phyloP scores from a whole-genome alignment of 2,113 vertebrate species.

The Deroptyus accipitrinus region DNA sequence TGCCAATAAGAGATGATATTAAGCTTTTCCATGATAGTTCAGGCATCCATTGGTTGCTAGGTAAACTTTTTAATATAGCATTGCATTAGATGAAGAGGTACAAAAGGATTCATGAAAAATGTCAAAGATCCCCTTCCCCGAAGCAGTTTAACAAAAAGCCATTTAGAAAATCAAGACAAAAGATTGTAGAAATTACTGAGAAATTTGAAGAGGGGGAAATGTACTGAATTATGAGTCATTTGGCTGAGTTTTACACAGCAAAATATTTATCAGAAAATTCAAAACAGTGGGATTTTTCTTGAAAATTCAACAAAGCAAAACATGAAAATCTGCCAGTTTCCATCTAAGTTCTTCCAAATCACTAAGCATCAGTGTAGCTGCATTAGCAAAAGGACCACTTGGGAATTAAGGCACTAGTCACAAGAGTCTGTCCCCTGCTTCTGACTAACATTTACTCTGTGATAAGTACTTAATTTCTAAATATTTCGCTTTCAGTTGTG shows the following conservation, averaged over 20 bases:
- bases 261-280: constrained; percentile 44
- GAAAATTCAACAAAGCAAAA: constrained; percentile 23
- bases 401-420: background rate
- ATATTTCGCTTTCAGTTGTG: background rate
- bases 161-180: constrained; percentile 3
- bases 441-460: background rate
- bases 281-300: constrained; percentile 18
- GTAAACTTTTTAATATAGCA: background rate
- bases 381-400: background rate
- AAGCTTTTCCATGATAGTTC: background rate
- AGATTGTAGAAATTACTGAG: background rate
- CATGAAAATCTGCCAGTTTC: constrained; percentile 17
- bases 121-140: background rate
- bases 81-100: background rate
- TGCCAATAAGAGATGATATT: background rate
- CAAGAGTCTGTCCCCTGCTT: background rate
- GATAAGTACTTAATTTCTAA: background rate
- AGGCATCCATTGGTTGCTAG: background rate
- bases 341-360: background rate
- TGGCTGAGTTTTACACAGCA: background rate
- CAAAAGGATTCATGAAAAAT: background rate
- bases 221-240: background rate
- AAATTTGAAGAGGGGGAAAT: background rate
- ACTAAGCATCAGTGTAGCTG: background rate
- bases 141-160: constrained; percentile 4